A percentile compares a stretch with the other conserved stretches of the same genome.
Evolutionary conservation across 2,888 invertebrate species (phyloP).

Genomic region (Nomada fabriciana): DNA sequence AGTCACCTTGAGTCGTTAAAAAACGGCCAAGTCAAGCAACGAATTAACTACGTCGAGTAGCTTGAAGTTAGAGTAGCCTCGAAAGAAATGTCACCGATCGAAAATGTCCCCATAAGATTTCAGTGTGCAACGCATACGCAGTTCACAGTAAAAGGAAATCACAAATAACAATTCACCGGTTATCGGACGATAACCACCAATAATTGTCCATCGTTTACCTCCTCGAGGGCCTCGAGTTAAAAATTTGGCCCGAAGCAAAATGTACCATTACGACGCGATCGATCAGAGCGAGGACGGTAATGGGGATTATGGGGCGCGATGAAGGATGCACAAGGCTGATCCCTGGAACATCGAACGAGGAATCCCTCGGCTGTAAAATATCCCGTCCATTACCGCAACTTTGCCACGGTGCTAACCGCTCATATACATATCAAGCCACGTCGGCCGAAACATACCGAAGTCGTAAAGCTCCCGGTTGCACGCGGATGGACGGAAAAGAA

Average conservation of each 20-base stretch:
- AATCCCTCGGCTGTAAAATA: constrained; percentile 67
- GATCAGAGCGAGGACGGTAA: constrained; percentile 33
- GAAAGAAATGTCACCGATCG: no score
- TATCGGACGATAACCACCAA: neutral
- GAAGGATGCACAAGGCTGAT: constrained; percentile 48
- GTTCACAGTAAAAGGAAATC: no score
- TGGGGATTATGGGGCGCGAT: constrained; percentile 11
- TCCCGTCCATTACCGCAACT: constrained; percentile 65
- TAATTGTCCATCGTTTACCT: no score
- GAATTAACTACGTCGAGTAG: no score
- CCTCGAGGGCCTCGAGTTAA: no score
- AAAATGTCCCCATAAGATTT: no score
- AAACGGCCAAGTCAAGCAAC: no score
- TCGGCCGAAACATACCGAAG: constrained; percentile 64
- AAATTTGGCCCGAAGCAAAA: no score
- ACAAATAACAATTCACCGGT: no score
- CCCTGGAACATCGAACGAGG: constrained; percentile 37
- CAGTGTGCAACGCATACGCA: no score
- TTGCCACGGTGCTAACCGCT: constrained; percentile 54
- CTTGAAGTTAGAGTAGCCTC: no score
- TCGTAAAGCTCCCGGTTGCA: constrained; percentile 66
- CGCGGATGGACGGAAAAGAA: constrained; percentile 71
- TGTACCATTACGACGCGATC: neutral
- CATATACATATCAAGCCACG: constrained; percentile 60
- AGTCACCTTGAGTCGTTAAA: no score